Percentiles rank a stretch among this genome's conserved stretches.
These are phyloP conservation scores for Drosophila villosipedis DNA, from an alignment of 2,888 invertebrate genomes.

Conservation along the genomic window DNA sequence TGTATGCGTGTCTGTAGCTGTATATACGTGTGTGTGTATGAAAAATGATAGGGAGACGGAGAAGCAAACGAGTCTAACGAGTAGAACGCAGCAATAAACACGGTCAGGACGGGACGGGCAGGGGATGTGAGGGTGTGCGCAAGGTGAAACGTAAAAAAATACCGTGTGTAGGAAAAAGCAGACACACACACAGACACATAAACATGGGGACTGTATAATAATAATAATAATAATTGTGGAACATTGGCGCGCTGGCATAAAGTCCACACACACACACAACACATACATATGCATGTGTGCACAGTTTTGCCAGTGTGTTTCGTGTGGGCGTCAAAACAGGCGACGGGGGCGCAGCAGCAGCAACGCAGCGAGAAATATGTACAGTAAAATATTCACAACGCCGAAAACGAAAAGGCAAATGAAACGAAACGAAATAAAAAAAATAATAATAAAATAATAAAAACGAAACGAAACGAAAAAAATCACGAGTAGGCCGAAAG, in stretches of 20 bases:
- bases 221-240: slow-evolving; percentile 75
- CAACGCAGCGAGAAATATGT: slow-evolving; percentile 54
- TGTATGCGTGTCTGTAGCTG: slow-evolving; percentile 14
- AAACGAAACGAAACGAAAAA: slow-evolving; percentile 29
- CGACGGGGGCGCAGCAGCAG: slow-evolving; percentile 25
- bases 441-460: slow-evolving; percentile 49
- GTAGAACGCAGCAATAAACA: slow-evolving; percentile 63
- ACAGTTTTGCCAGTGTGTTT: slow-evolving; percentile 30
- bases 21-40: slow-evolving; percentile 35
- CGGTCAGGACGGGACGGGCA: slow-evolving; percentile 7
- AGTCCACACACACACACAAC: slow-evolving; percentile 29
- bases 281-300: slow-evolving; percentile 19
- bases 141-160: slow-evolving; percentile 74
- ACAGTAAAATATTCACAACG: slow-evolving; percentile 59
- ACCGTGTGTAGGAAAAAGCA: slow-evolving; percentile 49
- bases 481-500: slow-evolving; percentile 81
- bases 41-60: slow-evolving; percentile 68
- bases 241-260: slow-evolving; percentile 61
- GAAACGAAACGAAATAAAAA: slow-evolving; percentile 42
- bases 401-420: slow-evolving; percentile 55
- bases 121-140: slow-evolving; percentile 52
- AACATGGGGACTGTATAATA: slow-evolving; percentile 55
- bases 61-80: slow-evolving; percentile 71
- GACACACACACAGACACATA: slow-evolving; percentile 21
- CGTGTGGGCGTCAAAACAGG: slow-evolving; percentile 47